Base-by-base conservation (phyloP, 2,113 vertebrate species). In the Haemorhous mexicanus region DNA sequence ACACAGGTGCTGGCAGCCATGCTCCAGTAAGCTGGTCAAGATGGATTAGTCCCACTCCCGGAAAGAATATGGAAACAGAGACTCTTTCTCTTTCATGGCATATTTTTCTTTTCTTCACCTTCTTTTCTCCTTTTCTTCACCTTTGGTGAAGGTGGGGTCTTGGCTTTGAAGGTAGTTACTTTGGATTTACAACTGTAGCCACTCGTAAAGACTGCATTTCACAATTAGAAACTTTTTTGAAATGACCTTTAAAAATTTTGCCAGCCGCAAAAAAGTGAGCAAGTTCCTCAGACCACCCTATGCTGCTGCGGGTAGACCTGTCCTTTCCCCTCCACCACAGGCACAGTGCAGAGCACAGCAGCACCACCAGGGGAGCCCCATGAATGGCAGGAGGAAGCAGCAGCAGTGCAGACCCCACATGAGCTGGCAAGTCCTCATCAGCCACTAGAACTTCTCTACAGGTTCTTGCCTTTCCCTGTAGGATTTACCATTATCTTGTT, bases 331-430 rank as follows among this genome's bases (percentile, higher is more conserved):
- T 58, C 20, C 20, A 43, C 30, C 35, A 43, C 35, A 49, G 43
- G 24, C 52, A 76, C 16, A 50, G 24, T 9, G 24, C 70, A 75
- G 44, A 58, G 52, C 32, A 43, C 20, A 58, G 52, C 43, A 76
- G 32, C 44, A 67, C 21, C 30, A 50, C 20, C 61, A 21, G 21
- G 16, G 20, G 37, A 67, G 44, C 37, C 17, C 26, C 37, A 35
- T 10, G 26, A 50, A 58, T 26, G 16, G 20, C 23, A 59, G 72
- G 26, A 43, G 43, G 10, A 56, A 66, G 50, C 0, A 0, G 61
- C 43, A 75, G 24, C 10, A 10, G 26, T 26, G 52, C 6, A 4
- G 32, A 76, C 9, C 4, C 37, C 2, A 1, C 0, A 0, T 50
- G 26, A 59, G 17, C 21, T 59, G 26, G 11, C 32, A 27, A 18